Evolutionary conservation across 92 coral and sea anemone genomes (phyloP).

Genomic region (Epizoanthus illoricatus): DNA sequence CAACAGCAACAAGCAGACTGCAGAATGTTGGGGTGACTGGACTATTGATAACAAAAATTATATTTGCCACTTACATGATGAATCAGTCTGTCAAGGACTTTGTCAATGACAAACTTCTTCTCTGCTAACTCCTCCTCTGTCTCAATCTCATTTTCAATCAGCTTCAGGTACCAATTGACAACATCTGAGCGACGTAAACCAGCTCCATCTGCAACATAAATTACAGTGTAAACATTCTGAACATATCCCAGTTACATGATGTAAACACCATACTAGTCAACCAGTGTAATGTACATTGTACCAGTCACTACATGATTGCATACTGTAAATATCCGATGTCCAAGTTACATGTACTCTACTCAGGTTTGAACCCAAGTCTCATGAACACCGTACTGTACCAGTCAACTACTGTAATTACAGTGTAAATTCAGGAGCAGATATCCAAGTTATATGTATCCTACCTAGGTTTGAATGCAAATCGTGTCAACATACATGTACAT

Average conservation of each 20-base stretch:
- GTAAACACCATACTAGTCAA: too few relatives aligned
- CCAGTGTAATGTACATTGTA: too few relatives aligned
- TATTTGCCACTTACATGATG: slow-evolving; percentile 57
- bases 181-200: slow-evolving; percentile 82
- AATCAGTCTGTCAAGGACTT: slow-evolving; percentile 89
- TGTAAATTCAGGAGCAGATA: too few relatives aligned
- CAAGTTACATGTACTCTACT: too few relatives aligned
- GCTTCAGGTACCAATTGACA: slow-evolving; percentile 88
- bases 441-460: too few relatives aligned
- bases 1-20: neutral
- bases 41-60: neutral
- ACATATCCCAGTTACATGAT: neutral
- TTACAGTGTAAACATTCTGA: neutral
- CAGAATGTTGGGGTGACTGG: neutral
- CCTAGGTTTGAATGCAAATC: too few relatives aligned
- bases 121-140: slow-evolving; percentile 89
- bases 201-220: slow-evolving; percentile 48
- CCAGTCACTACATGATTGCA: neutral
- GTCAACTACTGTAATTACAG: too few relatives aligned
- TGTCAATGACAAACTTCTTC: slow-evolving; percentile 87
- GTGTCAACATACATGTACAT: too few relatives aligned
- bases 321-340: too few relatives aligned
- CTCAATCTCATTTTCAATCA: slow-evolving; percentile 83
- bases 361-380: too few relatives aligned
- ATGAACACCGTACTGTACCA: too few relatives aligned